Percentiles rank a stretch among this genome's conserved stretches.
These are phyloP conservation scores for Raja brachyura DNA, from an alignment of 2,113 vertebrate genomes.

Conservation along the genomic window DNA sequence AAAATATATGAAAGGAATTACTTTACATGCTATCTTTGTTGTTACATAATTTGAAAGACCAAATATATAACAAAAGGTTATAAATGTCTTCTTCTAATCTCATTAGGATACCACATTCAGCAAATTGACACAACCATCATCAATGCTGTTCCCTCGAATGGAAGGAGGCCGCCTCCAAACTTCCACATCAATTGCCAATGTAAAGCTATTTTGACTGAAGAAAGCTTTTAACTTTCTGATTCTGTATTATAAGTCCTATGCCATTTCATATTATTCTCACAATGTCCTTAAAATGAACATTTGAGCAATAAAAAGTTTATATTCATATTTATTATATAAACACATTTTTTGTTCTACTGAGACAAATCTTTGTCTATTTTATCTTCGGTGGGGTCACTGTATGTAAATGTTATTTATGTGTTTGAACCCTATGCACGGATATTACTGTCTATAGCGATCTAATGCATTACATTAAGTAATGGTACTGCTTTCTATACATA, in stretches of 20 bases:
- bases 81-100: neutral
- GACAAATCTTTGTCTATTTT: slow-evolving; percentile 8
- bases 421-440: neutral
- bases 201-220: slow-evolving; percentile 17
- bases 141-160: slow-evolving; percentile 11
- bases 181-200: slow-evolving; percentile 22
- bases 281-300: neutral
- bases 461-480: neutral
- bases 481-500: neutral
- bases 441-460: neutral
- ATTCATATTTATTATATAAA: slow-evolving; percentile 6
- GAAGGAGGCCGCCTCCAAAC: neutral
- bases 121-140: neutral
- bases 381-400: neutral
- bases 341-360: neutral
- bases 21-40: neutral
- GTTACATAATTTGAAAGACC: neutral
- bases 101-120: neutral
- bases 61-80: neutral
- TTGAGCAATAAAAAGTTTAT: neutral
- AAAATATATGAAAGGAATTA: neutral
- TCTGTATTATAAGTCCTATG: neutral
- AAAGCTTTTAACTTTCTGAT: neutral
- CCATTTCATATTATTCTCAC: slow-evolving; percentile 12
- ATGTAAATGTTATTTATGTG: neutral